Conservation (phyloP, 2,888 invertebrate genomes). For the Odontothrips loti region DNA sequence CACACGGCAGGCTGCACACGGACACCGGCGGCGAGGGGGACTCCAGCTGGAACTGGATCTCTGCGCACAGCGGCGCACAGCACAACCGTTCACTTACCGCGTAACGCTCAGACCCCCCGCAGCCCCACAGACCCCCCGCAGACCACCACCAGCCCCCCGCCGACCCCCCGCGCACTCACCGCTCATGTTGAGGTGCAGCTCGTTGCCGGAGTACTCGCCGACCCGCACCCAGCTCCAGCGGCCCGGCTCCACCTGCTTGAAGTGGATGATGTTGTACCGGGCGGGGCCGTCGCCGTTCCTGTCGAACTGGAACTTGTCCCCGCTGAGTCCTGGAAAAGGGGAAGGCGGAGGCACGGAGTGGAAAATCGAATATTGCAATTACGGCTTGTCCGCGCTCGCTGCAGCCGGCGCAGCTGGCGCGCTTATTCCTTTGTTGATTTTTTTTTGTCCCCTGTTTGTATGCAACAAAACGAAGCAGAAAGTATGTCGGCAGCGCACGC, state of each 20-base stretch:
- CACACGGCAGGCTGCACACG: slow-evolving; percentile 86
- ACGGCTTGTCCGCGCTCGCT: no score
- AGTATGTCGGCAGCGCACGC: no score
- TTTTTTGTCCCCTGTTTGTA: neutral
- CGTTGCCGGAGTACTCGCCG: slow-evolving; percentile 80
- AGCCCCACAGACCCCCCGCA: neutral
- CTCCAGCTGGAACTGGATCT: slow-evolving; percentile 77
- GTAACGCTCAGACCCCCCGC: no score
- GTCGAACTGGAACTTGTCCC: slow-evolving; percentile 86
- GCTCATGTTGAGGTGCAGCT: slow-evolving; percentile 70
- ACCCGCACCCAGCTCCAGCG: slow-evolving; percentile 81
- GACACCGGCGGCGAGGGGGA: slow-evolving; percentile 78
- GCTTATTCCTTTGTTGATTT: neutral
- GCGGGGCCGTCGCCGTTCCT: slow-evolving; percentile 89
- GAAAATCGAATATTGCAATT: no score
- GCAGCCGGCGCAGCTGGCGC: no score
- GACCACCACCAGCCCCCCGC: neutral
- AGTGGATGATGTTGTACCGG: slow-evolving; percentile 92
- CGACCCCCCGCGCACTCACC: slow-evolving; percentile 52
- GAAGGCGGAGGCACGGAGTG: no score
- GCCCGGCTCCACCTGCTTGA: slow-evolving; percentile 72
- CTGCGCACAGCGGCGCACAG: slow-evolving; percentile 48
- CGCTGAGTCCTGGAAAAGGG: slow-evolving; percentile 67
- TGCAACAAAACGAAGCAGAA: no score
- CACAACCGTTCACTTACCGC: neutral